Percentiles rank a stretch among this genome's conserved stretches.
Conservation (phyloP, 64 coral and sea anemone genomes). For the Montipora capricornis region DNA sequence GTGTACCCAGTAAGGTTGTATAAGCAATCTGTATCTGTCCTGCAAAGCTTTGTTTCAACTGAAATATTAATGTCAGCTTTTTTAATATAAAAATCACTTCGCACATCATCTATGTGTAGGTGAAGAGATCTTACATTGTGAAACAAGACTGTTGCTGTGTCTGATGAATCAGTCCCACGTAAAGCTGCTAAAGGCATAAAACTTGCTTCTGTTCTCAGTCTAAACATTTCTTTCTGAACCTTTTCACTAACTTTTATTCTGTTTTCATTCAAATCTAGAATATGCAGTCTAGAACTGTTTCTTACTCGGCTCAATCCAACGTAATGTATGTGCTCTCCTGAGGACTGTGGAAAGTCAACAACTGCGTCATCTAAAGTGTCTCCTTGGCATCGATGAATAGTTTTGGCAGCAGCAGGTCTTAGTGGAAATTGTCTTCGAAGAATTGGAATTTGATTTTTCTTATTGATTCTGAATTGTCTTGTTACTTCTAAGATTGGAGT, state of each 20-base stretch:
- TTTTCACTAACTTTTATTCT: constrained; percentile 37
- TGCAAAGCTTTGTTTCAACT: neutral
- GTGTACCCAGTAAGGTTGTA: neutral
- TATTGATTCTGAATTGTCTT: too few relatives aligned
- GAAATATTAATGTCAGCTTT: neutral
- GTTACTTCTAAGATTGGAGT: too few relatives aligned
- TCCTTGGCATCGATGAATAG: too few relatives aligned
- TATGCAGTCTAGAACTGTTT: constrained; percentile 23
- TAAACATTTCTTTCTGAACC: constrained; percentile 10
- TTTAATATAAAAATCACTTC: neutral
- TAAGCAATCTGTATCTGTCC: neutral
- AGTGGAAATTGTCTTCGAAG: too few relatives aligned
- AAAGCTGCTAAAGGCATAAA: neutral
- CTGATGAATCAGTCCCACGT: neutral
- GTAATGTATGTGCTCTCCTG: constrained; percentile 2
- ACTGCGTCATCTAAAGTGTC: neutral
- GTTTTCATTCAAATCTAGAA: constrained; percentile 26
- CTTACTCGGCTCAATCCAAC: neutral
- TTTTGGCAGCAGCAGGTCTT: too few relatives aligned
- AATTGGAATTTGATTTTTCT: too few relatives aligned
- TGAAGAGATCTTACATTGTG: neutral
- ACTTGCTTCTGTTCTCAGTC: constrained; percentile 26
- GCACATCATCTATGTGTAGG: neutral
- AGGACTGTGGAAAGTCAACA: constrained; percentile 6
- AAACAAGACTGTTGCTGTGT: neutral